Evolutionary conservation across 1,140 invertebrate genomes (phyloP), one percentile per base, ranked within the genome.

Genomic region (Aplysia californica): DNA sequence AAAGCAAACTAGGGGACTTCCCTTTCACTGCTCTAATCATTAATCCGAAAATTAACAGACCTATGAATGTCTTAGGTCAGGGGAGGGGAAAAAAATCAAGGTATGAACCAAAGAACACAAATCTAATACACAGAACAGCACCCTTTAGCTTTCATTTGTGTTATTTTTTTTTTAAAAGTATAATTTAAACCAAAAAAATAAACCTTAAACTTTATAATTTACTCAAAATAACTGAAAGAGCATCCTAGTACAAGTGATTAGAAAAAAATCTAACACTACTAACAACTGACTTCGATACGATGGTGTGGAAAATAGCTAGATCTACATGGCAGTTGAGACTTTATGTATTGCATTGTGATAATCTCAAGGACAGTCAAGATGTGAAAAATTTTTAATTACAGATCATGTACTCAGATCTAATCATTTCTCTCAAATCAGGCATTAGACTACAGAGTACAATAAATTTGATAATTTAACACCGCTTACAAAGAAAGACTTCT

Each of bases 321-420:
- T n/a, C n/a, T n/a, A 68, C 66, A 68, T 41, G 21, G n/a, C 29
- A n/a, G 66, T 68, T 36, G 66, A 68, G 66, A 44, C 21, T 26
- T 35, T 66, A 26, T 29, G 50, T 41, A 68, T 23, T 68, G 39
- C 39, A 68, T 44, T 68, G 66, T 41, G 31, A 68, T 68, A 68
- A 4, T n/a, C 6, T 15, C 20, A 65, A 65, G 39, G 1, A 44
- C 23, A 68, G 1, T 5, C 15, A 65, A 65, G 18, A 35, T n/a
- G n/a, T n/a, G 50, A 68, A 68, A 68, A 39, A 68, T 15, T 26
- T 10, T 26, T 15, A 15, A 61, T 6, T 61, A 26, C 20, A 10
- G 58, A 44, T 18, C 66, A 68, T 26, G 66, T 41, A 68, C 21
- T 68, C 66, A 68, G 66, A 68, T 68, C 66, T 68, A 68, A 36